Percentiles rank a stretch among this genome's conserved stretches.
phyloP scores from a whole-genome alignment of 2,113 vertebrate species.

The Myotis davidii region DNA sequence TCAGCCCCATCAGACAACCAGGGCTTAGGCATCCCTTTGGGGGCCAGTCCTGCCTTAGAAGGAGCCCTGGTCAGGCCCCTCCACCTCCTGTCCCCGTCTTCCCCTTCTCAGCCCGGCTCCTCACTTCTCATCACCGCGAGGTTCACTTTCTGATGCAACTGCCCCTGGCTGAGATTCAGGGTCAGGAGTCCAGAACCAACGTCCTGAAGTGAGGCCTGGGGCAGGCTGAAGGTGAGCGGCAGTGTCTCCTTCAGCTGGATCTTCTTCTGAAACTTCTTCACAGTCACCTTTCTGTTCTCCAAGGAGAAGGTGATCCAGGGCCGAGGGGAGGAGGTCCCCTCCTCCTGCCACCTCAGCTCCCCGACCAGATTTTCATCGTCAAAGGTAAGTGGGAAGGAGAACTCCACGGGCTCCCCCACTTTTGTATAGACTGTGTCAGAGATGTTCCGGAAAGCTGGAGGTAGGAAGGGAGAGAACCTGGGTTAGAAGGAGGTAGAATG shows the following conservation, averaged over 20 bases:
- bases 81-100: not conserved
- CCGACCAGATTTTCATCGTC: not conserved
- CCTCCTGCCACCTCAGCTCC: constrained; percentile 38
- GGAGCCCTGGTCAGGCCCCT: not conserved
- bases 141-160: not conserved
- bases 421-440: not conserved
- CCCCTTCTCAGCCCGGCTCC: not conserved
- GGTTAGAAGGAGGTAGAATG: not conserved
- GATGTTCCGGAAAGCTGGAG: constrained; percentile 48
- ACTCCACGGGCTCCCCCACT: not conserved
- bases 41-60: not conserved
- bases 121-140: constrained; percentile 85
- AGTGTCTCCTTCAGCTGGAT: fast-evolving
- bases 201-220: constrained; percentile 42
- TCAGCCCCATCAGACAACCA: not conserved
- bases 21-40: not conserved
- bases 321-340: not conserved
- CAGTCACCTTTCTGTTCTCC: not conserved
- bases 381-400: constrained; percentile 54
- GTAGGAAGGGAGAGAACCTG: not conserved
- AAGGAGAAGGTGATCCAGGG: constrained; percentile 36
- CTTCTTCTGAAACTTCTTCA: fast-evolving
- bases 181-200: constrained; percentile 75
- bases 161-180: not conserved
- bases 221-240: constrained; percentile 2